These are phyloP conservation scores for Paragorgia papillata DNA, from an alignment of 92 coral and sea anemone species.

Conservation along the genomic window DNA sequence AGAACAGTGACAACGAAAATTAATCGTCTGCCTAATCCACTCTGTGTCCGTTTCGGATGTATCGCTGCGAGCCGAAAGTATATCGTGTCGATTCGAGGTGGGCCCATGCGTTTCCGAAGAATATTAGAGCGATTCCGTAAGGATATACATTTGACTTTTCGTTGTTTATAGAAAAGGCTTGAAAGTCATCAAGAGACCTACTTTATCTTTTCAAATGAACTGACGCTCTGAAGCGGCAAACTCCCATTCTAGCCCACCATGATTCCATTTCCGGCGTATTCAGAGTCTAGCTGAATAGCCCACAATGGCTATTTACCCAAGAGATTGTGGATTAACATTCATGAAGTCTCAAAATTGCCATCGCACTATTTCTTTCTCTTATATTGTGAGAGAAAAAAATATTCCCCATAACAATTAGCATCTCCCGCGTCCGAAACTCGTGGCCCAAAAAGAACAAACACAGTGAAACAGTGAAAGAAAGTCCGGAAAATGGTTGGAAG, in stretches of 20 bases:
- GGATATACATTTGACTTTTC: no score
- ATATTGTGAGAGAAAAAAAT: no score
- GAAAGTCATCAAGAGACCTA: background rate
- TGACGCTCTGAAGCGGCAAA: slow-evolving; percentile 8
- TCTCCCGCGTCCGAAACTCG: no score
- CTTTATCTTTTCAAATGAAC: slow-evolving; percentile 8
- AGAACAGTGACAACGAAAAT: slow-evolving; percentile 33
- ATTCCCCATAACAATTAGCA: no score
- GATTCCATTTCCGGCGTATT: slow-evolving; percentile 50
- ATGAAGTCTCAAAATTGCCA: slow-evolving; percentile 11
- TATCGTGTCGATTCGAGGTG: background rate
- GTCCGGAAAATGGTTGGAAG: no score
- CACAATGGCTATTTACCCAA: slow-evolving; percentile 47
- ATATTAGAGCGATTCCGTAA: no score
- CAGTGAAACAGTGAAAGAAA: no score
- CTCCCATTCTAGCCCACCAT: slow-evolving; percentile 15
- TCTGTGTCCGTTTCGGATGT: slow-evolving; percentile 18
- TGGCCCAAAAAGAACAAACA: no score
- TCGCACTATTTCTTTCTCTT: background rate
- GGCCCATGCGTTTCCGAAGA: no score
- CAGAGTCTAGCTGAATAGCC: slow-evolving; percentile 29
- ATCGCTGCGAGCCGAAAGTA: background rate
- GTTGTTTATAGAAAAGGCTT: background rate
- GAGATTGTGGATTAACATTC: slow-evolving; percentile 42
- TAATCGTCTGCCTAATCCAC: slow-evolving; percentile 18